phyloP scores from a whole-genome alignment of 1,140 invertebrate genomes.

The Proales similis region DNA sequence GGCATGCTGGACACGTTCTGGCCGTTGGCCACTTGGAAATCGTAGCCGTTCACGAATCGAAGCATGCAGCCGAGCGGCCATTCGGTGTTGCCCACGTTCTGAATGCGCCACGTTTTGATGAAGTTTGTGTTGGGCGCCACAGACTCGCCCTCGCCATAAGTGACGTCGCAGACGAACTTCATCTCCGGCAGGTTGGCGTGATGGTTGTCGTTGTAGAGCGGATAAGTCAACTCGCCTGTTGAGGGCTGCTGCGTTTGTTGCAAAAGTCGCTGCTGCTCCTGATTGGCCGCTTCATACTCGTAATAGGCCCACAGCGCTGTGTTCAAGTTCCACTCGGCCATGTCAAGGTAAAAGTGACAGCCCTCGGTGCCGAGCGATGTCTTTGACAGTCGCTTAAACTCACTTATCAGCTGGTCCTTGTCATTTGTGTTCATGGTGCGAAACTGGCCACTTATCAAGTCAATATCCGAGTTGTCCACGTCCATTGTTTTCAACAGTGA shows the following conservation, averaged over 20 bases:
- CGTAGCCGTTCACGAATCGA: conserved; percentile 36
- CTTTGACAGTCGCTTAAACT: conserved; percentile 27
- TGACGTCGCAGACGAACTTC: conserved; percentile 68
- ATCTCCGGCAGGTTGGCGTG: conserved; percentile 61
- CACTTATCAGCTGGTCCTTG: conserved; percentile 24
- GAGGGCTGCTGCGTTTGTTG: too few species aligned
- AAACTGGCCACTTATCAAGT: conserved; percentile 25
- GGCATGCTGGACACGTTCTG: not conserved
- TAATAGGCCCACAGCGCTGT: conserved; percentile 88
- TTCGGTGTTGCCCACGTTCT: conserved; percentile 63
- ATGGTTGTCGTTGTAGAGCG: too few species aligned
- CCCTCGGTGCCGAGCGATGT: conserved; percentile 17
- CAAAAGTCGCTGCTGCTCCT: conserved; percentile 44
- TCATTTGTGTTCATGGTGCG: conserved; percentile 36
- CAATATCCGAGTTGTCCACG: conserved; percentile 34
- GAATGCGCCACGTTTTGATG: conserved; percentile 70
- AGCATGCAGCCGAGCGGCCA: conserved; percentile 22
- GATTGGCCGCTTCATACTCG: conserved; percentile 65
- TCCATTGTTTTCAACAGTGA: conserved; percentile 16
- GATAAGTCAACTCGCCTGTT: too few species aligned
- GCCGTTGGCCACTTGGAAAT: conserved; percentile 4
- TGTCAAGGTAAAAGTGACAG: conserved; percentile 30
- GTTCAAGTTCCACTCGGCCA: conserved; percentile 65
- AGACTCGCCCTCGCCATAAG: conserved; percentile 66
- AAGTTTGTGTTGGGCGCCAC: conserved; percentile 67